A percentile compares a stretch with the other conserved stretches of the same genome.
phyloP scores from a whole-genome alignment of 2,113 vertebrate genomes.

The Halichoeres trimaculatus region DNA sequence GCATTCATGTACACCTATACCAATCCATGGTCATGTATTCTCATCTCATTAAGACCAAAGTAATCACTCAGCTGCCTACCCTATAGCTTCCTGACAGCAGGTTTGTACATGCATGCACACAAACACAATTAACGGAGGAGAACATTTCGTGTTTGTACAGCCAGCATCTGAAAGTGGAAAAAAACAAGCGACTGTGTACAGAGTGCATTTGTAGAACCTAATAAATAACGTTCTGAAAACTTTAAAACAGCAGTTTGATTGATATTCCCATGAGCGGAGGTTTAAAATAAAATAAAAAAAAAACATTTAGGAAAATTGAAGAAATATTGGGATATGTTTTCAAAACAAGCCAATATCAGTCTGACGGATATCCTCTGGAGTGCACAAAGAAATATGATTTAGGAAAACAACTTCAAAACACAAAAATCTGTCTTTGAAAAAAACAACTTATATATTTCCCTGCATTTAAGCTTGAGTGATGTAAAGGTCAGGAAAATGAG shows the following conservation, averaged over 20 bases:
- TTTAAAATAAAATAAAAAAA: too few relatives aligned
- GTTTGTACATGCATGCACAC: neutral
- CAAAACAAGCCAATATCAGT: neutral
- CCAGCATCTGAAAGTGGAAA: neutral
- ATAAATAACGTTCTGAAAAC: neutral
- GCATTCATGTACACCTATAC: too few relatives aligned
- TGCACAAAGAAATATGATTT: neutral
- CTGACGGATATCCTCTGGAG: neutral
- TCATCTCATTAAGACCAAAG: too few relatives aligned
- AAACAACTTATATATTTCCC: neutral
- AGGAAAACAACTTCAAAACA: neutral
- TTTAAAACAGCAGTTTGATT: neutral
- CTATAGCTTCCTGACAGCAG: constrained; percentile 32
- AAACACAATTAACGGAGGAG: neutral
- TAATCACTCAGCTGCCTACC: neutral
- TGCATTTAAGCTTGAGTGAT: neutral
- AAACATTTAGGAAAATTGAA: neutral
- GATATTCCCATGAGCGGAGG: neutral
- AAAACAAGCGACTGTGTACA: neutral
- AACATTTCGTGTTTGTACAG: neutral
- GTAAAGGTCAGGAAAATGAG: neutral
- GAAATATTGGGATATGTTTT: neutral
- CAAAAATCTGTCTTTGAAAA: neutral
- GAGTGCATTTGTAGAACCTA: neutral
- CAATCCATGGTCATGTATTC: too few relatives aligned